Evolutionary conservation across 2,797 vertebrate species (phyloP), one percentile per base, ranked within the genome.

Genomic region (Xyrichtys novacula): DNA sequence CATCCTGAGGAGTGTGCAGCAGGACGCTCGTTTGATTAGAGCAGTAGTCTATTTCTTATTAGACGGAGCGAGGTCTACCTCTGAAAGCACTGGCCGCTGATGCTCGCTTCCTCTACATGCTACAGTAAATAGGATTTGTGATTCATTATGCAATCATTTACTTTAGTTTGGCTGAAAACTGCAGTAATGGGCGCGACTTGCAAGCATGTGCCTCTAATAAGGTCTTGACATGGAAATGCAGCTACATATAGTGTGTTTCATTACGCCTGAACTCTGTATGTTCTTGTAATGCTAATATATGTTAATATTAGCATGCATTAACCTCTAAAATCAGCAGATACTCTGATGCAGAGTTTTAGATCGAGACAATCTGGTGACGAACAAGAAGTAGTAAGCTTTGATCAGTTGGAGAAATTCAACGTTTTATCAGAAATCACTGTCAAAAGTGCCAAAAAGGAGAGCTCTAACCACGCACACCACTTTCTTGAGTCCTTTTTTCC

Each of bases 1-100:
- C 83, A 60, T 89, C 83, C 80, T 54, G 56, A 86, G 75, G 74
- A 65, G 81, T 60, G 71, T 76, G 62, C 78, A 44, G 67, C 66
- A 28, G 80, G 83, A 73, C 72, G 68, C 70, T 68, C 50, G 43
- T 84, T 85, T 89, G 87, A 91, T 91, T 89, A 85, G 78, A 78
- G 75, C 57, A 59, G 78, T 65, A 59, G 77, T 83, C 74, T 78
- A 53, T 88, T 89, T 88, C 88, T 89, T 90, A 87, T 68, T 64
- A 68, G 75, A 81, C 50, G 32, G 61, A 63, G 64, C 14, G 5
- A 55, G 61, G 65, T 26, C 69, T 82, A 71, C 78, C 76, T 81
- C 60, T 39, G 34, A 20, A 39, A 53, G 38, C 32, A 29, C n/a
- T 47, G 43, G 17, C 20, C 40, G 2, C 62, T 58, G 60, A 64